Conservation (phyloP, 1,140 invertebrate genomes). For the Plectrocnemia conspersa region DNA sequence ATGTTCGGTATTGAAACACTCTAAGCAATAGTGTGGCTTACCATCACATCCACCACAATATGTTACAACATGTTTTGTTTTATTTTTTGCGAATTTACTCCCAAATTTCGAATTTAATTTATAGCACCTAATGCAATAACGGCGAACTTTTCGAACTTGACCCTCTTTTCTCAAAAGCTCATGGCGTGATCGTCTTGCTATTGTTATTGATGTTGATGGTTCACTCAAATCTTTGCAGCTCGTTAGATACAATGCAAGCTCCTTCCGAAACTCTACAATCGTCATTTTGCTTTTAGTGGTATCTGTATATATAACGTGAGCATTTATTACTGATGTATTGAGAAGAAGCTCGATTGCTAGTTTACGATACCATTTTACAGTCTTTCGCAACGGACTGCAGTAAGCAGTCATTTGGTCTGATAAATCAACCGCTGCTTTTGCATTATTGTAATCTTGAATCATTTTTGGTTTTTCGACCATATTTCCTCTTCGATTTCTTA, state of each 20-base stretch:
- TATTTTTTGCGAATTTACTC: conserved; percentile 12
- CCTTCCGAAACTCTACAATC: conserved; percentile 9
- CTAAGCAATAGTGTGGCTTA: conserved; percentile 7
- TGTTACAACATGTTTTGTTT: conserved; percentile 9
- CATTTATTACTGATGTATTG: conserved; percentile 33
- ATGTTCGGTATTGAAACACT: conserved; percentile 16
- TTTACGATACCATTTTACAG: conserved; percentile 38
- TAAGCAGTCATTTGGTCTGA: conserved; percentile 32
- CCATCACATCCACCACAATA: conserved; percentile 15
- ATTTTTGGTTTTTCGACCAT: conserved; percentile 33
- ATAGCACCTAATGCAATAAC: conserved; percentile 14
- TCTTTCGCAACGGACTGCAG: conserved; percentile 26
- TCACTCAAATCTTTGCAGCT: conserved; percentile 10
- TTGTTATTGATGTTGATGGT: background rate
- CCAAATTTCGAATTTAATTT: conserved; percentile 14
- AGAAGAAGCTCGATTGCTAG: conserved; percentile 37
- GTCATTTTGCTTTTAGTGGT: conserved; percentile 6
- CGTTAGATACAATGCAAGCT: conserved; percentile 10
- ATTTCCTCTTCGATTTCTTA: conserved; percentile 17
- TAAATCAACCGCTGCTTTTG: conserved; percentile 29
- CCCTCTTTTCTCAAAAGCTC: conserved; percentile 19
- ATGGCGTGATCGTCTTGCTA: conserved; percentile 6
- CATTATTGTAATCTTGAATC: conserved; percentile 32
- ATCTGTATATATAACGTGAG: conserved; percentile 11
- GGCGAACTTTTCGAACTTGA: conserved; percentile 11